These are phyloP conservation scores for Fabriciana adippe DNA, from an alignment of 2,888 invertebrate species.

Conservation along the genomic window DNA sequence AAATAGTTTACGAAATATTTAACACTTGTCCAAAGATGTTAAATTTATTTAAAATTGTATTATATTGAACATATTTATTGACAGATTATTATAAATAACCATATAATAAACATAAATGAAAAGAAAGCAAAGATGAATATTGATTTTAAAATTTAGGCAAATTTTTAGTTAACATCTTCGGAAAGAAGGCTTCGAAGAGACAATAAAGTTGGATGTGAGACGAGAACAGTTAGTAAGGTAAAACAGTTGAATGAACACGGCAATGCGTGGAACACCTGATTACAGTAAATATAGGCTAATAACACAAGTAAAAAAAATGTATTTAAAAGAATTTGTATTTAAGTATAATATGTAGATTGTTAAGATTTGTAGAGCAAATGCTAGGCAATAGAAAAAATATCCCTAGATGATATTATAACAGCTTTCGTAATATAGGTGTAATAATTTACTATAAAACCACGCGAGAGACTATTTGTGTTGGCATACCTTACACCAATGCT, in stretches of 20 bases:
- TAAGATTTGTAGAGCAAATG: conserved; percentile 14
- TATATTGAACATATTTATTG: too few species aligned
- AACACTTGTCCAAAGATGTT: conserved; percentile 6
- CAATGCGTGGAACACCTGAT: conserved; percentile 65
- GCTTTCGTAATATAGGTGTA: conserved; percentile 14
- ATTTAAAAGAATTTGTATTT: conserved; percentile 13
- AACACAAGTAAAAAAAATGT: conserved; percentile 16
- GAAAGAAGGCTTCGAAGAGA: conserved; percentile 78
- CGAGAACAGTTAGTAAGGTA: conserved; percentile 79
- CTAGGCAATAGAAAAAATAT: conserved; percentile 7
- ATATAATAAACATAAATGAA: background rate
- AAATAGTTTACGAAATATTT: background rate
- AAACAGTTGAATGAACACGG: conserved; percentile 61
- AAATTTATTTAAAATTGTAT: background rate
- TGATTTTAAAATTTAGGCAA: conserved; percentile 68
- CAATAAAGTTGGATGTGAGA: conserved; percentile 79
- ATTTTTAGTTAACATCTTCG: conserved; percentile 79
- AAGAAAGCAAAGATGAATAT: background rate
- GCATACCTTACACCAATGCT: conserved; percentile 34
- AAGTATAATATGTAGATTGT: conserved; percentile 13
- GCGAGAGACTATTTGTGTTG: background rate
- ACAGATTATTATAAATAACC: background rate
- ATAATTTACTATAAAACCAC: conserved; percentile 2
- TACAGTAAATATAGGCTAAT: conserved; percentile 33
- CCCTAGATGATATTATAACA: background rate